Conservation (phyloP, 2,888 invertebrate genomes). For the Drosophila birchii region DNA sequence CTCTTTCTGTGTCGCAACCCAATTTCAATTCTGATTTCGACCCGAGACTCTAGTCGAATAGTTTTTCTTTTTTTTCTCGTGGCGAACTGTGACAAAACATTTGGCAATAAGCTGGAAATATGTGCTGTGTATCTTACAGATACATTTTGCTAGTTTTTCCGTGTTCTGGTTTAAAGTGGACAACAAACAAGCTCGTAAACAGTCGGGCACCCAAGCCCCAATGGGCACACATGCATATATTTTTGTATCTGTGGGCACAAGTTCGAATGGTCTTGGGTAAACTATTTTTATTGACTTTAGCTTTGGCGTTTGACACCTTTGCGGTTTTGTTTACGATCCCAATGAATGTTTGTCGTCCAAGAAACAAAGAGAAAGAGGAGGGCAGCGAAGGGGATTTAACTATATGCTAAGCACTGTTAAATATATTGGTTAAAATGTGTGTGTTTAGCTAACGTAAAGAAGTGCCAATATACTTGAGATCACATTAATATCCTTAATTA, state of each 20-base stretch:
- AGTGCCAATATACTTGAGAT: background rate
- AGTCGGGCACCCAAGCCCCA: constrained; percentile 45
- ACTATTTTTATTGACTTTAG: constrained; percentile 78
- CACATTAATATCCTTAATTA: background rate
- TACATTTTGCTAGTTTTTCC: constrained; percentile 58
- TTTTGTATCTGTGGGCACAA: constrained; percentile 14
- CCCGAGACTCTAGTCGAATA: constrained; percentile 15
- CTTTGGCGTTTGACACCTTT: constrained; percentile 78
- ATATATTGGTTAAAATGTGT: constrained; percentile 4
- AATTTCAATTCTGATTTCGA: constrained; percentile 27
- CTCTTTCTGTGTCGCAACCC: constrained; percentile 61
- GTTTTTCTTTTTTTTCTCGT: constrained; percentile 7
- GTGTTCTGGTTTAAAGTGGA: constrained; percentile 75
- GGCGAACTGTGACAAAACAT: constrained; percentile 40
- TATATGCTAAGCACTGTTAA: constrained; percentile 15
- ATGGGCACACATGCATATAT: constrained; percentile 14
- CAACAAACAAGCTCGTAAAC: constrained; percentile 77
- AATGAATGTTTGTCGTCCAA: constrained; percentile 4
- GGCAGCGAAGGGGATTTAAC: background rate
- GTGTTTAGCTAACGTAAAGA: background rate
- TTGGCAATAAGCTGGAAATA: constrained; percentile 46
- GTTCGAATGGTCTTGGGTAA: constrained; percentile 43
- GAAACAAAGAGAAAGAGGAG: constrained; percentile 23
- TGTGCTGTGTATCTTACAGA: constrained; percentile 47
- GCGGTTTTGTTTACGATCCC: constrained; percentile 70